Evolutionary conservation across 1,140 invertebrate species (phyloP), one percentile per base, ranked within the genome.

Genomic region (Whitmania pigra): DNA sequence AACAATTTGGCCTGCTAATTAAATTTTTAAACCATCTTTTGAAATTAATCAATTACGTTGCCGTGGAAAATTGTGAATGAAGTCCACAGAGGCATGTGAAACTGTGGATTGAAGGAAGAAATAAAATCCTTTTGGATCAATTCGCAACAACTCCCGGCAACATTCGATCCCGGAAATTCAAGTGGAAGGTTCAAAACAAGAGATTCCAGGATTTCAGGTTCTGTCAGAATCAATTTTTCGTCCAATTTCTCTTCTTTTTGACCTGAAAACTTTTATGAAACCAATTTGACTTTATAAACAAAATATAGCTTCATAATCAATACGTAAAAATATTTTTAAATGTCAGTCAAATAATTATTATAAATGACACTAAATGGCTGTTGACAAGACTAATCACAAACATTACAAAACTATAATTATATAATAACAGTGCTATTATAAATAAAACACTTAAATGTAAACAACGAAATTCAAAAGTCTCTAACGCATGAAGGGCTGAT

Each of bases 51-150:
- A 7, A 17, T 31, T 20, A 63, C 57, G 6, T n/a, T n/a, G 29
- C 22, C 22, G 15, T 25, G 3, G 22, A 22, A 9, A 20, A 77
- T 63, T 3, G 67, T 72, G 71, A 75, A 76, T n/a, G 77, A 74
- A n/a, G 73, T 74, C 77, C 77, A 78, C 9, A 75, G 63, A 53
- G 77, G 75, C 75, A 77, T 76, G n/a, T 76, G 70, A 27, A 71
- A 70, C 20, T 22, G 43, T 11, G 69, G 57, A 36, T 76, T 77
- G 70, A 75, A 78, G 6, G 49, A 72, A 53, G 74, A 66, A 13
- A 67, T 69, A 63, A 71, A 74, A 36, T 66, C 53, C 17, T 66
- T 22, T 53, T 75, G 74, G 11, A 57, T 57, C 53, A 74, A 57
- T 29, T 43, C n/a, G 63, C 71, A 74, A 25, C 57, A 29, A 22